Evolutionary conservation across 1,140 invertebrate species (phyloP), one percentile per base, ranked within the genome.

Genomic region (Nylanderia fulva): DNA sequence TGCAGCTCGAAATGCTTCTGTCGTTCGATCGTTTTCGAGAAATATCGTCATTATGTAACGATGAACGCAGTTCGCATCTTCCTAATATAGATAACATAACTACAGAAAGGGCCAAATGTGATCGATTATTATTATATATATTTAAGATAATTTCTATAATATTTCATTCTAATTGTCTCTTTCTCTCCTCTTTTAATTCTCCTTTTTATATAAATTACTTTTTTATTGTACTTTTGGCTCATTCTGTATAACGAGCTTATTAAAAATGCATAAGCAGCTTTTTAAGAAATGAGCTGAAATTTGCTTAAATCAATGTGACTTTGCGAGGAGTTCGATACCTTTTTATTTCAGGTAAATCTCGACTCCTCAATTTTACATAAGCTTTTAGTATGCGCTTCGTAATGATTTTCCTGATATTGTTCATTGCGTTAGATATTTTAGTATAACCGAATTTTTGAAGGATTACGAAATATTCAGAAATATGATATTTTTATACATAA

Each of bases 301-400:
- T 42, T 71, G 77, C 77, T 82, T 82, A 66, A 58, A 71, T 82
- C 68, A 71, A 58, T 82, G 76, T 68, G 36, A 82, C 11, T 72
- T 82, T 45, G 77, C 15, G 45, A 48, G 45, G 77, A 82, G 77
- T 71, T 72, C 66, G 52, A 82, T 82, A 48, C 77, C 77, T 82
- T 82, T 58, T 72, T 82, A 82, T 82, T 82, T 82, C 77, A 82
- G 77, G 77, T 82, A 33, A 72, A 72, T 60, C n/a, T 82, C 66
- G 66, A 72, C 77, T 82, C 77, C 77, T 45, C 45, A 72, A 72
- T 33, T 82, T 71, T 11, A 82, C 24, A 71, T 66, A 71, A 82
- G 77, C 77, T 82, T 48, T 82, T 82, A 82, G 66, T 82, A 72
- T 82, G 77, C 66, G 77, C 77, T 82, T 82, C 29, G 54, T 80